These are phyloP conservation scores for Zapus hudsonius DNA, from an alignment of 2,113 vertebrate species.

Conservation along the genomic window DNA sequence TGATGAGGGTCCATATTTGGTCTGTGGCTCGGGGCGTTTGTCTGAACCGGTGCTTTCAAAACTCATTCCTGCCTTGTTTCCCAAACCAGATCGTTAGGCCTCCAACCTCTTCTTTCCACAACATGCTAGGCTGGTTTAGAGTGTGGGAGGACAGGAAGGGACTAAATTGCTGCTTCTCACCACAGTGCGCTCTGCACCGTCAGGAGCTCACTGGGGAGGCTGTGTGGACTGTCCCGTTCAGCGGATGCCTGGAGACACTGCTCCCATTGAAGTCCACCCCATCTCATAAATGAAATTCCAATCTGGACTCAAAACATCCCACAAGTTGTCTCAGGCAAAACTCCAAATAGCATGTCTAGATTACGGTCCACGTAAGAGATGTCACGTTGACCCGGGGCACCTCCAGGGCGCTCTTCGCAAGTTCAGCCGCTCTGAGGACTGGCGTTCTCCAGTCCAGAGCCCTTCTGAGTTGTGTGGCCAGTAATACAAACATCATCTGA, in stretches of 20 bases:
- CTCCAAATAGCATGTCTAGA: conserved; percentile 68
- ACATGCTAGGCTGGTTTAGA: neutral
- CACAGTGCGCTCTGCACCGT: neutral
- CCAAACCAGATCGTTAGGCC: neutral
- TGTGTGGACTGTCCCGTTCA: neutral
- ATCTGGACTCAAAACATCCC: conserved; percentile 54
- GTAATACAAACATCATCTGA: neutral
- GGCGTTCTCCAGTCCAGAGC: neutral
- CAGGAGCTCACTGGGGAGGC: neutral
- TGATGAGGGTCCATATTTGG: neutral
- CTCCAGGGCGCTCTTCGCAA: conserved; percentile 48
- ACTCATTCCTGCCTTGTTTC: neutral
- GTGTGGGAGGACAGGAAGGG: neutral
- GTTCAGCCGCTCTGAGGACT: neutral
- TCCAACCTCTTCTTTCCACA: neutral
- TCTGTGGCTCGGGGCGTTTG: neutral
- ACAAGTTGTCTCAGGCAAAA: conserved; percentile 59
- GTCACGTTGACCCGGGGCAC: conserved; percentile 45
- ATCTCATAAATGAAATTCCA: conserved; percentile 73
- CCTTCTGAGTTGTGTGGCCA: neutral
- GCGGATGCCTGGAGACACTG: neutral
- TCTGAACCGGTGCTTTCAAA: neutral
- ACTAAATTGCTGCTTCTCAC: neutral
- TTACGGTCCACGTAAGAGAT: conserved; percentile 60
- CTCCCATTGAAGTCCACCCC: neutral